Conservation (phyloP, 92 coral and sea anemone genomes). For the Meandrina meandrites region DNA sequence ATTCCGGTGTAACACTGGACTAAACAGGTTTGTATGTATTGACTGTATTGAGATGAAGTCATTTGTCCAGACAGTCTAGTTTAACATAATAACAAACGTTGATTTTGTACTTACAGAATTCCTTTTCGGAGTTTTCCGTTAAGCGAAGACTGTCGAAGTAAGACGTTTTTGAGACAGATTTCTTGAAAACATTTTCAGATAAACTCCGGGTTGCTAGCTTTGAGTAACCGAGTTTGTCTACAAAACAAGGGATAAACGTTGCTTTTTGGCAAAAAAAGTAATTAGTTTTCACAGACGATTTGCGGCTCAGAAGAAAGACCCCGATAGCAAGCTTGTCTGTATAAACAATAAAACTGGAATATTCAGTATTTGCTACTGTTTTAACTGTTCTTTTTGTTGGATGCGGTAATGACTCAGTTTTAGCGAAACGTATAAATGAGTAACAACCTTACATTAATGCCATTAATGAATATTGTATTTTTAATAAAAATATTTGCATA, state of each 20-base stretch:
- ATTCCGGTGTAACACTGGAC: neutral
- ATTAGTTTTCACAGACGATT: neutral
- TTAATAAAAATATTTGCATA: neutral
- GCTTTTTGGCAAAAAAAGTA: neutral
- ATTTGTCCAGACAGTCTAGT: too few species aligned
- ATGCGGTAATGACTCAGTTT: neutral
- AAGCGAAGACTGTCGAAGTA: neutral
- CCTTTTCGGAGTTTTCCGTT: neutral
- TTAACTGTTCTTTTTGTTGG: neutral
- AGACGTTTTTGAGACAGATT: neutral
- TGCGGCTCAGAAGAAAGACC: neutral
- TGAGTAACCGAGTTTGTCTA: neutral
- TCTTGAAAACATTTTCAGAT: neutral
- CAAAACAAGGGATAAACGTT: neutral
- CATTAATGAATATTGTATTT: neutral
- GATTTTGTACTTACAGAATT: neutral
- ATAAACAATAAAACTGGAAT: neutral
- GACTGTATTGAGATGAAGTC: too few species aligned
- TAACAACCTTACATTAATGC: neutral
- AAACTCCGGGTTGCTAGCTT: neutral
- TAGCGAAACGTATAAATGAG: neutral
- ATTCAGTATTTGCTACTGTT: neutral
- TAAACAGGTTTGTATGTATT: neutral
- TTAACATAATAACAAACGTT: neutral
- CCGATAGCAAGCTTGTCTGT: neutral